Base-by-base conservation (phyloP, 2,888 invertebrate genomes). In the Patella ulyssiponensis region DNA sequence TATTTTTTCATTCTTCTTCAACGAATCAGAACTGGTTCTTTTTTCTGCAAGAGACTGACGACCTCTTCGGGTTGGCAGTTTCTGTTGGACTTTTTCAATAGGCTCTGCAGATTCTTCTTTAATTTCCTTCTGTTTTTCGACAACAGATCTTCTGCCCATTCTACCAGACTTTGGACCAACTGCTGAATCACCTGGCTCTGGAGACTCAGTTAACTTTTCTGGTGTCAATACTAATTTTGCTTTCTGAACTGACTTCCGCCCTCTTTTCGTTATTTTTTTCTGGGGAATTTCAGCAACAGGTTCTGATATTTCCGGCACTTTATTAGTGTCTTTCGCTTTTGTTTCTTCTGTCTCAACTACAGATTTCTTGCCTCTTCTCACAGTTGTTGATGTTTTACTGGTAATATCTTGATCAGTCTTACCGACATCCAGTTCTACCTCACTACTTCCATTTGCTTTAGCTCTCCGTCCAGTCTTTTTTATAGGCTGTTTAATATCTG, bases 321-420 rank as follows among this genome's bases (percentile, higher is more conserved):
- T 12, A 14, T 20, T 27, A n/a, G 72, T 56, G 17, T 33, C 44
- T n/a, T 7, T 23, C 23, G n/a, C 23, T 64, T 75, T 73, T 7
- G 15, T 33, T 53, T 71, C 76, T 69, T 53, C 23, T 52, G 54
- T 44, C 58, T 75, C 76, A 54, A 33, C 58, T 27, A 72, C 56
- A 52, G 44, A 52, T 44, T 69, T 78, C 20, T 17, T 58, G 5
- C 58, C 64, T 56, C 51, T n/a, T 56, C 58, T 74, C 51, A 17
- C 52, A 20, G 53, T 76, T 51, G 12, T 58, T 64, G 58, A 54
- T 71, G 3, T 56, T 75, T 53, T 70, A 17, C 44, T n/a, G 15
- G 70, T 70, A 44, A 53, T 69, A 3, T 5, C 52, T 64, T 74
- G 20, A 23, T 64, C 64, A 0, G 64, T 64, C 14, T 23, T 23